A percentile compares a stretch with the other conserved stretches of the same genome.
phyloP scores from a whole-genome alignment of 2,888 invertebrate genomes.

The Napeogenes sylphis region DNA sequence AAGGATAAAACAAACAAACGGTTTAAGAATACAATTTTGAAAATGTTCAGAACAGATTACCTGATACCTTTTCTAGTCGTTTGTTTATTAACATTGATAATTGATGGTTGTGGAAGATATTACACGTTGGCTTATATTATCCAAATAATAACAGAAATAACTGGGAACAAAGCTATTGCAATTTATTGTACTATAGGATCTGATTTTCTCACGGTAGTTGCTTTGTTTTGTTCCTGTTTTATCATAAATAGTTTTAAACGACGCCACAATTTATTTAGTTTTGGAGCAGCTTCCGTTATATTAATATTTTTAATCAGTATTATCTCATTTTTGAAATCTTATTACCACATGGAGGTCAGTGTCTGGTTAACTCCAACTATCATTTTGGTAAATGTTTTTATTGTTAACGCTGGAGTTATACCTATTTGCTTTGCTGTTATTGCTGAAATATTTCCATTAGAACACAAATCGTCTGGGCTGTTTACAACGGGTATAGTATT shows the following conservation, averaged over 20 bases:
- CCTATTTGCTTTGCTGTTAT: conserved; percentile 21
- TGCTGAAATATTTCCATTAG: conserved; percentile 47
- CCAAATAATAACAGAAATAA: conserved; percentile 42
- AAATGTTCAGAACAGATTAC: too few relatives aligned
- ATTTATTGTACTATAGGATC: conserved; percentile 40
- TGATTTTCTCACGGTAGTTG: conserved; percentile 39
- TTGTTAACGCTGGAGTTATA: conserved; percentile 15
- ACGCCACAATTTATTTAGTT: conserved; percentile 39
- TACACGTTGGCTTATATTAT: conserved; percentile 36
- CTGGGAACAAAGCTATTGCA: conserved; percentile 37
- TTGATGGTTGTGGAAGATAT: conserved; percentile 14
- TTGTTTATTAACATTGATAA: conserved; percentile 27
- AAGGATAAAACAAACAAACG: conserved; percentile 4
- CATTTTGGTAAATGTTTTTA: conserved; percentile 11
- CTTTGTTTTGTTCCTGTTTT: conserved; percentile 36
- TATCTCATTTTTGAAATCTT: conserved; percentile 34
- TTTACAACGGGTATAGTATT: conserved; percentile 40
- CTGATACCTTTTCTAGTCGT: conserved; percentile 30
- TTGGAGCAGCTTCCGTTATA: conserved; percentile 33
- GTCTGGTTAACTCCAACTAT: conserved; percentile 40
- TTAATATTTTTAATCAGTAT: conserved; percentile 40
- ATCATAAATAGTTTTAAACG: conserved; percentile 39
- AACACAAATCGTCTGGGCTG: conserved; percentile 41
- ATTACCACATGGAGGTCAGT: conserved; percentile 19
- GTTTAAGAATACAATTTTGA: too few relatives aligned